These are phyloP conservation scores for Synanthedon formicaeformis DNA, from an alignment of 2,888 invertebrate genomes.

Conservation along the genomic window DNA sequence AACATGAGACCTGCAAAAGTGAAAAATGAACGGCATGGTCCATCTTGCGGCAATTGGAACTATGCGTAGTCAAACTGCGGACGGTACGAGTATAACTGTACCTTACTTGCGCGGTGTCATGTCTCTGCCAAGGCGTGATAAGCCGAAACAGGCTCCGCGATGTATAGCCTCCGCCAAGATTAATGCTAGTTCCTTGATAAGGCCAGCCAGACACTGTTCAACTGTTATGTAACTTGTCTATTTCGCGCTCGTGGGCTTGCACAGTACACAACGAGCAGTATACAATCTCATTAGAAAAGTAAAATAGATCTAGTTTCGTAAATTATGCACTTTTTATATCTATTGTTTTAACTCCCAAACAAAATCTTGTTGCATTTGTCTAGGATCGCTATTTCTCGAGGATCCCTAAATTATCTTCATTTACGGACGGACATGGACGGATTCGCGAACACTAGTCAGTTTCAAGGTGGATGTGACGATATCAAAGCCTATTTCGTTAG, in stretches of 20 bases:
- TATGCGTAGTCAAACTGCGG: not conserved
- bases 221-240: slow-evolving; percentile 1
- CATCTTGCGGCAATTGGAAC: not conserved
- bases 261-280: not conserved
- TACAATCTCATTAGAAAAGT: not conserved
- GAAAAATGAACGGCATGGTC: not conserved
- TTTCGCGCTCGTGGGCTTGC: slow-evolving; percentile 2
- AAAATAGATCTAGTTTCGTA: no score
- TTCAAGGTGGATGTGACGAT: no score
- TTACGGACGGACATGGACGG: no score
- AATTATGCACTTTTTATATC: no score
- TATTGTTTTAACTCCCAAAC: no score
- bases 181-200: slow-evolving; percentile 7
- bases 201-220: slow-evolving; percentile 1
- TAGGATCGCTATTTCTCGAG: no score
- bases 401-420: no score
- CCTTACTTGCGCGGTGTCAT: slow-evolving; percentile 16
- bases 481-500: no score
- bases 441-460: no score
- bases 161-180: slow-evolving; percentile 8
- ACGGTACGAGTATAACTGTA: slow-evolving; percentile 24
- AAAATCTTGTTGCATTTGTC: no score
- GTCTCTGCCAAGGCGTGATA: slow-evolving; percentile 21
- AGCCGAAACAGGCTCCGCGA: slow-evolving; percentile 14
- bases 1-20: not conserved